These are phyloP conservation scores for Sphenopsis melanotis DNA, from an alignment of 2,797 vertebrate species.

Conservation along the genomic window DNA sequence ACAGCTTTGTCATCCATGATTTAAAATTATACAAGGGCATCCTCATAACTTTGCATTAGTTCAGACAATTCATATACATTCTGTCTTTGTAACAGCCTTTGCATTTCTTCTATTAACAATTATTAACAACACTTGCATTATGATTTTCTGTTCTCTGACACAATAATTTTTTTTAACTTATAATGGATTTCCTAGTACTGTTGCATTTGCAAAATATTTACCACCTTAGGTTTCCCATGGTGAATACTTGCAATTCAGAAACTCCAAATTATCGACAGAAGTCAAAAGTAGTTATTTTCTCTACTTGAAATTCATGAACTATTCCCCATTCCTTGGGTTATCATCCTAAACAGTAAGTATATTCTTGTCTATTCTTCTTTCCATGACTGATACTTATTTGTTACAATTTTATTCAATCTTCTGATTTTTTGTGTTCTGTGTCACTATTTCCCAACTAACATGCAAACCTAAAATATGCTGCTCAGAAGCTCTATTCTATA, in stretches of 20 bases:
- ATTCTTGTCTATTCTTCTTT: neutral
- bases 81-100: neutral
- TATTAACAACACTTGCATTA: neutral
- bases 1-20: neutral
- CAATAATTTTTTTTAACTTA: neutral
- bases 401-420: neutral
- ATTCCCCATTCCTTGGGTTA: neutral
- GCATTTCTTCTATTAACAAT: neutral
- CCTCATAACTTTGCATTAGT: neutral
- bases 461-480: neutral
- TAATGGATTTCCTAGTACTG: neutral
- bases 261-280: neutral
- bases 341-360: neutral
- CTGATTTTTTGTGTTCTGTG: neutral
- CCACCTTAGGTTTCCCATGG: neutral
- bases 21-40: neutral
- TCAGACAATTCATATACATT: neutral
- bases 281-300: neutral
- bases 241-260: neutral
- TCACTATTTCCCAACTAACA: neutral
- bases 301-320: fast-evolving
- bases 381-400: neutral
- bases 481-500: neutral
- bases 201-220: neutral
- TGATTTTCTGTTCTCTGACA: neutral